Base-by-base conservation (phyloP, 1,140 invertebrate genomes). In the Drosophila punjabiensis region DNA sequence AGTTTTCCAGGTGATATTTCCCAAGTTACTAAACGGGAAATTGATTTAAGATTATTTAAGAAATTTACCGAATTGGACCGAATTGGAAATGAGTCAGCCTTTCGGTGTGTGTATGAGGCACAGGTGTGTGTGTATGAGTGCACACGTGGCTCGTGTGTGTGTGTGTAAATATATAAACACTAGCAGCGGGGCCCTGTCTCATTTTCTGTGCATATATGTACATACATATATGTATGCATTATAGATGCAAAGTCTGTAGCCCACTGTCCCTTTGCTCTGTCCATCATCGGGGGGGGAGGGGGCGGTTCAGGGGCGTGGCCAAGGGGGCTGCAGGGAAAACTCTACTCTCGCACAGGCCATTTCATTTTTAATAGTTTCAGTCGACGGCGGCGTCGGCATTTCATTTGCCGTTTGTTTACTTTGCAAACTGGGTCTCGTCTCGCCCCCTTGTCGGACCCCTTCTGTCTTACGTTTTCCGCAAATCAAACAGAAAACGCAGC, bases 361-460 rank as follows among this genome's bases (percentile, higher is more conserved):
- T 84, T 85, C 78, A 88, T 88, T 88, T 88, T 89, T 85, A 88
- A 88, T 88, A 88, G 81, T 88, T 89, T 89, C 78, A 84, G 81
- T 71, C 85, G 70, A 64, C 64, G 66, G 52, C 76, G 67, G 52
- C 83, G 77, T 82, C 83, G 77, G 87, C 85, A 83, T 88, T 88
- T 88, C 84, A 88, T 88, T 88, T 89, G 81, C 85, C 78, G 81
- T 80, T 85, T 88, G 84, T 88, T 89, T 89, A 89, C 79, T 89
- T 85, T 79, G 67, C 60, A 84, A 88, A 88, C 85, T 89, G 85
- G 85, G 85, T 76, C 85, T 80, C 59, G 50, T 50, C 39, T 28
- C 45, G 33, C 37, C 39, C 28, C 28, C 24, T 7, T 9, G 39
- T 32, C 33, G 5, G 2, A 10, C 66, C 28, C 56, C 43, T 28